Conservation (phyloP, 2,113 vertebrate genomes). For the Cnemophilus loriae region DNA sequence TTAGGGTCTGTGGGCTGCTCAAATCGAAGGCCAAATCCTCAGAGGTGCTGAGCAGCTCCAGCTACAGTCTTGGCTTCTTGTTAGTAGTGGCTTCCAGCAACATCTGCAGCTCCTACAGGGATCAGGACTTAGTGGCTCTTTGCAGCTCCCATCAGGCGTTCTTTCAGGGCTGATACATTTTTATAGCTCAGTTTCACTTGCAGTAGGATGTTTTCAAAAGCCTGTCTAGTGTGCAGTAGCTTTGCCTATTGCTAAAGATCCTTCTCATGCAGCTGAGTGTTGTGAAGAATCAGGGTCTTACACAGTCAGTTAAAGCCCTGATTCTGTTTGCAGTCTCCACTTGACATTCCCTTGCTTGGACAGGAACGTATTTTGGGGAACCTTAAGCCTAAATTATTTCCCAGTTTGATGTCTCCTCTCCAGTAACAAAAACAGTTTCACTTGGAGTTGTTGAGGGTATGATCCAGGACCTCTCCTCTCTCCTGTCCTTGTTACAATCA, state of each 20-base stretch:
- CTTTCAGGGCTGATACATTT: neutral
- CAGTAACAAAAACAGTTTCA: neutral
- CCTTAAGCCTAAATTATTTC: neutral
- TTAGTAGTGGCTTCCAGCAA: conserved; percentile 16
- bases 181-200: neutral
- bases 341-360: neutral
- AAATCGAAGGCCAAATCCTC: neutral
- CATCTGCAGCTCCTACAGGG: neutral
- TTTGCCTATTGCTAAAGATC: neutral
- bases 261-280: neutral
- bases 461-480: neutral
- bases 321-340: neutral
- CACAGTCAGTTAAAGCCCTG: fast-evolving
- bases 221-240: neutral
- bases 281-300: neutral
- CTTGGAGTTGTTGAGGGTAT: neutral
- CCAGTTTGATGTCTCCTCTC: neutral
- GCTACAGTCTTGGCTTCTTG: neutral
- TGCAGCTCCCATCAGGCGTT: neutral
- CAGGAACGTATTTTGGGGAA: neutral
- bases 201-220: neutral
- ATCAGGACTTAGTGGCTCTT: neutral
- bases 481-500: conserved; percentile 33
- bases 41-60: neutral
- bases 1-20: neutral